Base-by-base conservation (phyloP, 2,888 invertebrate species). In the Epistrophe eligans region DNA sequence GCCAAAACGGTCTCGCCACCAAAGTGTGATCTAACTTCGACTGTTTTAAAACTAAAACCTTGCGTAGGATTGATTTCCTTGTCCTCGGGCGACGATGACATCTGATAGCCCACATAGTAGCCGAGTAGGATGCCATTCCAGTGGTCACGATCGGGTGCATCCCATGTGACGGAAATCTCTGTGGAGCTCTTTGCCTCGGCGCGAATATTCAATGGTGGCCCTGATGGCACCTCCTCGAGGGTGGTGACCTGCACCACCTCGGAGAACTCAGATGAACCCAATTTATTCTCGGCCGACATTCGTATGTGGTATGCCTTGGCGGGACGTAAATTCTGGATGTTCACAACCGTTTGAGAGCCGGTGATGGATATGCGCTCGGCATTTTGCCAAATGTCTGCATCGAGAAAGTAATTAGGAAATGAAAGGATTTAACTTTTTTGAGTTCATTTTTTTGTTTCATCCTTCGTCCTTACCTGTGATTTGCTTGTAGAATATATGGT, bases 61-160 rank as follows among this genome's bases (percentile, higher is more conserved):
- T 94, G 94, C n/a, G 93, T 93, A 28, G 93, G 93, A 89, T 92
- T 92, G 85, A 92, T 91, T 90, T 93, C 92, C 90, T 92, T 92
- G 89, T 92, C 92, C 90, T 93, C 93, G 89, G 91, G 92, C 89
- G 91, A 91, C 15, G 92, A 89, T 4, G 92, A 91, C 90, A 95
- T 94, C 92, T 97, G 96, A 94, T 96, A 97, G 89, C 97, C 97
- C 38, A 97, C 96, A 91, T 97, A 97, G 93, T 97, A 97, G 76
- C 98, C 98, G 0, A 97, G 94, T 89, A 97, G 94, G 90, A 97
- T 97, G 57, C 97, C 97, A 91, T 97, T 97, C 97, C 97, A 97
- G 84, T 96, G 94, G 91, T 97, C 97, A 90, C 96, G 94, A 90
- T 96, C 95, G 28, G 98, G 98, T 40, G 98, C 96, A 92, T 97